Percentiles rank a stretch among this genome's conserved stretches.
Conservation (phyloP, 2,888 invertebrate genomes). For the Megastigmus dorsalis region DNA sequence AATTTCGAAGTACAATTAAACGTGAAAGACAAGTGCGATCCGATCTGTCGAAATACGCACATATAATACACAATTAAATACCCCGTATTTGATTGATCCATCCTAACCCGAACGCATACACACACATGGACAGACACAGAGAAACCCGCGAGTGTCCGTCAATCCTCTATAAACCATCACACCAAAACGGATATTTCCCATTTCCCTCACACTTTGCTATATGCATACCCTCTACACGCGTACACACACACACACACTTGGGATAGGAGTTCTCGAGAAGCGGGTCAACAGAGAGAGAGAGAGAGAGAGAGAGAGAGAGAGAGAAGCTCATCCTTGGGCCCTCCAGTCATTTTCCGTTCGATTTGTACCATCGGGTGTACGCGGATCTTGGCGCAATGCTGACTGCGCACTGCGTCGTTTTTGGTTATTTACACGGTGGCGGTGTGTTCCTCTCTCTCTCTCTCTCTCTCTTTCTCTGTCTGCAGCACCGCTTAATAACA, state of each 20-base stretch:
- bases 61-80: constrained; percentile 13
- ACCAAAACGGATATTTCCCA: constrained; percentile 15
- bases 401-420: constrained; percentile 60
- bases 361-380: too few relatives aligned
- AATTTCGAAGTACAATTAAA: neutral
- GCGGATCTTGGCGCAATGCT: constrained; percentile 60
- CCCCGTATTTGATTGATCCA: constrained; percentile 5
- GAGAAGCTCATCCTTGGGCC: too few relatives aligned
- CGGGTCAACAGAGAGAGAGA: neutral
- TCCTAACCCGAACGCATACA: neutral
- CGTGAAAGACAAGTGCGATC: neutral
- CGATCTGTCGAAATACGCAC: neutral
- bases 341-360: too few relatives aligned
- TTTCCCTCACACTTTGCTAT: constrained; percentile 1
- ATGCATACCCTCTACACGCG: too few relatives aligned
- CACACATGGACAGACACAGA: too few relatives aligned
- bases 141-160: constrained; percentile 10
- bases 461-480: neutral
- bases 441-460: constrained; percentile 21
- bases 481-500: too few relatives aligned
- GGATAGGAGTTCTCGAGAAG: neutral
- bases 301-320: neutral
- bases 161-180: neutral
- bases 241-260: too few relatives aligned
- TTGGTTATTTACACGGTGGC: constrained; percentile 63